These are phyloP conservation scores for Aradus depressus DNA, from an alignment of 2,888 invertebrate species.

Conservation along the genomic window DNA sequence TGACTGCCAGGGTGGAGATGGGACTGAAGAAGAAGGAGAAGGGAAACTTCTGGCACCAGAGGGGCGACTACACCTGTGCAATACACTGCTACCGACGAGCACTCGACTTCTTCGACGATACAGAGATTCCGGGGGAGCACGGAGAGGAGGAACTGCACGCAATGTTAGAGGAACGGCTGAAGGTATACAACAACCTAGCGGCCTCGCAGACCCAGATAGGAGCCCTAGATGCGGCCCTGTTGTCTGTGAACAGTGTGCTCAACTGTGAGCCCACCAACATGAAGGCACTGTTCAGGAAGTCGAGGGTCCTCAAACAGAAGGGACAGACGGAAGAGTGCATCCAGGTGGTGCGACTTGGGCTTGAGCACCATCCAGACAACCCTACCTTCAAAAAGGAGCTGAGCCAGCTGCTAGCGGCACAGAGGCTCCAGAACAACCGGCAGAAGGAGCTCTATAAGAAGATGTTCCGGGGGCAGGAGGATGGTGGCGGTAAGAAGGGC, in stretches of 20 bases:
- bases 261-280: conserved; percentile 76
- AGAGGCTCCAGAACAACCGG: conserved; percentile 46
- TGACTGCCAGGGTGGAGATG: conserved; percentile 10
- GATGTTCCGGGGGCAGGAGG: conserved; percentile 44
- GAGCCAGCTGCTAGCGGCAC: conserved; percentile 43
- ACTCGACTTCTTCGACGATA: conserved; percentile 58
- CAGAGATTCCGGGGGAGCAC: conserved; percentile 30
- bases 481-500: conserved; percentile 8
- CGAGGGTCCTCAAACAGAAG: conserved; percentile 45
- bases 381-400: conserved; percentile 49
- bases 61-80: conserved; percentile 67
- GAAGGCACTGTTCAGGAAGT: conserved; percentile 82
- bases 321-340: conserved; percentile 61
- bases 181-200: conserved; percentile 84
- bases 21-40: conserved; percentile 54
- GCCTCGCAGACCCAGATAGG: conserved; percentile 83
- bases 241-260: conserved; percentile 71
- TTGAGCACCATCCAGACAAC: conserved; percentile 52
- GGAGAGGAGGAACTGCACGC: conserved; percentile 50
- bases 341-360: conserved; percentile 49
- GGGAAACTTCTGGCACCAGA: conserved; percentile 83
- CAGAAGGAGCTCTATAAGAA: conserved; percentile 56
- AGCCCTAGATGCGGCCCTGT: conserved; percentile 71
- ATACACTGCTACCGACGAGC: conserved; percentile 80
- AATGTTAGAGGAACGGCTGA: conserved; percentile 65